Conservation (phyloP, 2,888 invertebrate species). For the Phyllotreta cruciferae region DNA sequence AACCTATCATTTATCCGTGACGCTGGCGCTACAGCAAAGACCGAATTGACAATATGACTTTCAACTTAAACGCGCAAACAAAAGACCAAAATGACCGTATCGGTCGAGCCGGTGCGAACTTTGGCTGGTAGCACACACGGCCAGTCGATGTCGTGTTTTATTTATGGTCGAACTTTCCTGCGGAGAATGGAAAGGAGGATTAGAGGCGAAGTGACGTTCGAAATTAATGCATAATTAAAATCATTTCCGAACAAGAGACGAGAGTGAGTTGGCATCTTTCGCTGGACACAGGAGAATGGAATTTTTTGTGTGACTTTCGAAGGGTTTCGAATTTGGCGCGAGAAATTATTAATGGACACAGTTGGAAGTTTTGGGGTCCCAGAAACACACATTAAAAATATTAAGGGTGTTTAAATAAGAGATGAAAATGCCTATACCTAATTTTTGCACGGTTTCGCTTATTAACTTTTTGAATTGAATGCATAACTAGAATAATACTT, state of each 20-base stretch:
- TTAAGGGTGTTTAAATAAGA: too few species aligned
- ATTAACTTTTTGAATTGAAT: too few species aligned
- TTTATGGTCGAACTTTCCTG: conserved; percentile 8
- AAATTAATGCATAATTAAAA: conserved; percentile 18
- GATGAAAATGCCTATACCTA: too few species aligned
- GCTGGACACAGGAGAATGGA: background rate
- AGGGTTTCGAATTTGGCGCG: too few species aligned
- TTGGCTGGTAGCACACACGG: background rate
- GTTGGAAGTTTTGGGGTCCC: background rate
- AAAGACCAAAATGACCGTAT: background rate
- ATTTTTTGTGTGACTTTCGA: too few species aligned
- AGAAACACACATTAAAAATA: background rate
- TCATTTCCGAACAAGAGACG: background rate
- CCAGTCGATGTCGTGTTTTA: conserved; percentile 5
- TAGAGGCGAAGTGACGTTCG: conserved; percentile 10
- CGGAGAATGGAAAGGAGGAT: background rate
- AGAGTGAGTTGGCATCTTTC: conserved; percentile 1
- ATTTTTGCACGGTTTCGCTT: too few species aligned
- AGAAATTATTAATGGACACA: background rate
- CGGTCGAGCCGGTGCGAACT: background rate
- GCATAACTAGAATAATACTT: too few species aligned
- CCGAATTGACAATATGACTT: conserved; percentile 5
- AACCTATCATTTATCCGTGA: background rate
- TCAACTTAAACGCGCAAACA: conserved; percentile 7
- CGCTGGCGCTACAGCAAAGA: background rate